Base-by-base conservation (phyloP, 1,140 invertebrate species). In the Drosophila tsacasi region DNA sequence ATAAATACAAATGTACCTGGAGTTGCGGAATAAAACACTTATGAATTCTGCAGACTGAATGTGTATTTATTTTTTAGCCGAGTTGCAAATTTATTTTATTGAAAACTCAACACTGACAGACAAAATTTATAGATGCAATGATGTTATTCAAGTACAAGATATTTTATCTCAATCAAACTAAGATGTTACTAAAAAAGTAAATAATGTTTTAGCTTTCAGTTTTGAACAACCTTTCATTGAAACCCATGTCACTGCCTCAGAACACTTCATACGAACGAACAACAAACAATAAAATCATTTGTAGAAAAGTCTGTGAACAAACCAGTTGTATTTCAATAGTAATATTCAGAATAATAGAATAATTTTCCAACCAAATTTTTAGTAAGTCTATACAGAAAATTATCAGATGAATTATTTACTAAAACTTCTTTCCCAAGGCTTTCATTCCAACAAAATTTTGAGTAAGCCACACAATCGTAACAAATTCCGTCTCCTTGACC, bases 21-120 rank as follows among this genome's bases (percentile, higher is more conserved):
- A 19, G 15, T 23, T 32, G 57, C 5, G 17, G 5, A 17, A 27
- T 25, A 23, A 32, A 64, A 21, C 25, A 59, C 35, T 55, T 55
- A 2, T 17, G 21, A 60, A n/a, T 62, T 5, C 5, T 13, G 21
- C 30, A 13, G 12, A 39, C 32, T 30, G 60, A 27, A 17, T 63
- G 17, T 39, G 21, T 59, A 30, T 61, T 32, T 30, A 39, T 21
- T 40, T 27, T 21, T 21, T 19, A 25, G 13, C n/a, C 35, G 32
- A 42, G 23, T 27, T 50, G 13, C n/a, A 19, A n/a, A 68, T 52
- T 68, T 35, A 30, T 55, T 47, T 72, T 7, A n/a, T n/a, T n/a
- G n/a, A n/a, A n/a, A n/a, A n/a, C n/a, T n/a, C n/a, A n/a, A n/a
- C n/a, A n/a, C n/a, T n/a, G n/a, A n/a, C n/a, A n/a, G n/a, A n/a